A percentile compares a stretch with the other conserved stretches of the same genome.
Conservation (phyloP, 2,888 invertebrate genomes). For the Suillia variegata region DNA sequence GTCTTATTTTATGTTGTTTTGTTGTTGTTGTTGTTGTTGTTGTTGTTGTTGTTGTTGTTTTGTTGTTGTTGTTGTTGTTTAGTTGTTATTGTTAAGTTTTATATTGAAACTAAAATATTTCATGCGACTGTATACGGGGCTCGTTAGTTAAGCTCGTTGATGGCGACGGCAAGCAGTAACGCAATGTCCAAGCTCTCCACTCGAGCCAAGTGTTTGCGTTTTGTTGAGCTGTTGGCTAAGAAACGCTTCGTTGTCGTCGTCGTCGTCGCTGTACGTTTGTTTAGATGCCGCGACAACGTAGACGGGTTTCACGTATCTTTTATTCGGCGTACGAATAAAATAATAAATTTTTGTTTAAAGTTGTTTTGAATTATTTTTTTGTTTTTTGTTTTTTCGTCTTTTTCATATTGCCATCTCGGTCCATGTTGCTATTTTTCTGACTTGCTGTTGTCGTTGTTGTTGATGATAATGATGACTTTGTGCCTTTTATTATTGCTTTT, state of each 20-base stretch:
- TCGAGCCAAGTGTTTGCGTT: conserved; percentile 8
- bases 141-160: background rate
- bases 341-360: background rate
- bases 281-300: background rate
- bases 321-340: background rate
- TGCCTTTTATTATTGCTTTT: conserved; percentile 2
- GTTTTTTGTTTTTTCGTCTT: background rate
- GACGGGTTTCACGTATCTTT: background rate
- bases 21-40: background rate
- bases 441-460: too few relatives aligned
- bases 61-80: too few relatives aligned
- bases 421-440: background rate
- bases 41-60: background rate
- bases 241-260: background rate
- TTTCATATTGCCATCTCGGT: too few relatives aligned
- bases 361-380: conserved; percentile 5
- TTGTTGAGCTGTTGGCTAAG: background rate
- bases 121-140: background rate
- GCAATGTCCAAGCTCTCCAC: background rate
- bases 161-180: background rate
- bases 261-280: too few relatives aligned
- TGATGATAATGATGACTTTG: conserved; percentile 11
- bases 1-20: background rate
- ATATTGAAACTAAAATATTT: background rate
- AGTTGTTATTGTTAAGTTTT: too few relatives aligned